Conservation (phyloP, 2,797 vertebrate genomes). For the Tiaroga cobitis region DNA sequence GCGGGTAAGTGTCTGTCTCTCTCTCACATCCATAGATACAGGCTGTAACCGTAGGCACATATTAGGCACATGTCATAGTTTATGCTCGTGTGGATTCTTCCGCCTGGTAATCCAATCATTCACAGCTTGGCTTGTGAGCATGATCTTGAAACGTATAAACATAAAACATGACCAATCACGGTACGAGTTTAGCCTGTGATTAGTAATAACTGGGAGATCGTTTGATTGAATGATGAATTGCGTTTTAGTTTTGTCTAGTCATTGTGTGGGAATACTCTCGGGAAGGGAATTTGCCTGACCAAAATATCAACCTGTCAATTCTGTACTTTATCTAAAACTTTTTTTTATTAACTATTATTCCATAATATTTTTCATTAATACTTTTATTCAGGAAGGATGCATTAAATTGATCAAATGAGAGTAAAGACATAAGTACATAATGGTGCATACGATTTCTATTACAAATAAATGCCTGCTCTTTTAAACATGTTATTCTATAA, state of each 20-base stretch:
- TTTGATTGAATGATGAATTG: background rate
- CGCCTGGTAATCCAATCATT: conserved; percentile 36
- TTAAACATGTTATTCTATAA: too few relatives aligned
- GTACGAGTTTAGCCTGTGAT: background rate
- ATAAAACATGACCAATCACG: background rate
- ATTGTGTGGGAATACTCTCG: background rate
- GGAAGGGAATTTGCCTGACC: background rate
- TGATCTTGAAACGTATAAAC: conserved; percentile 16
- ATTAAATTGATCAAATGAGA: too few relatives aligned
- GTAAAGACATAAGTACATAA: too few relatives aligned
- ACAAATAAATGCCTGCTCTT: too few relatives aligned
- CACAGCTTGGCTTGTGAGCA: background rate
- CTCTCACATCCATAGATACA: background rate
- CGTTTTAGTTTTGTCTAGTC: background rate
- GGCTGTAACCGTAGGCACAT: background rate
- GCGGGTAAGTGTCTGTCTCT: conserved; percentile 83
- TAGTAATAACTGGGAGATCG: background rate
- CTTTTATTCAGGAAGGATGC: too few relatives aligned
- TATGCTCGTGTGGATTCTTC: conserved; percentile 20
- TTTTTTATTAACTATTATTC: background rate
- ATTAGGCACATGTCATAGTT: conserved; percentile 7
- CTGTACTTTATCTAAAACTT: background rate
- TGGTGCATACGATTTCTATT: too few relatives aligned
- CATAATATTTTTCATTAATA: background rate
- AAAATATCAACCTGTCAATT: background rate